Percentiles rank a stretch among this genome's conserved stretches.
These are phyloP conservation scores for Lysandra coridon DNA, from an alignment of 2,888 invertebrate genomes.

Conservation along the genomic window DNA sequence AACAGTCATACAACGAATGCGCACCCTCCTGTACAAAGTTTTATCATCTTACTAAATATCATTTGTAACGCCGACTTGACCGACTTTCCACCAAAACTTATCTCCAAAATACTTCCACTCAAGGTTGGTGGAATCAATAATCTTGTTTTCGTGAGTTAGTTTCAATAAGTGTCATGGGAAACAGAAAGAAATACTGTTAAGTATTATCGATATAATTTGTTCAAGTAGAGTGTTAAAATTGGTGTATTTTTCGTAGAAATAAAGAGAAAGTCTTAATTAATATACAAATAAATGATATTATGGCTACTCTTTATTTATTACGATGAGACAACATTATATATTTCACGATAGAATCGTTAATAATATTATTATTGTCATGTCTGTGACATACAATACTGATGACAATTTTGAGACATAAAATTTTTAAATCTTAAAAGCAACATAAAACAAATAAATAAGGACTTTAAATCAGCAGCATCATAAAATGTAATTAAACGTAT, in stretches of 20 bases:
- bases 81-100: background rate
- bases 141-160: background rate
- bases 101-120: constrained; percentile 4
- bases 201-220: background rate
- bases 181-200: background rate
- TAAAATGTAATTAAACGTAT: background rate
- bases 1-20: too few species aligned
- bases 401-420: too few species aligned
- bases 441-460: too few species aligned
- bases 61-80: background rate
- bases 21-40: background rate
- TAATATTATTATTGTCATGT: too few species aligned
- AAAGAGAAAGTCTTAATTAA: background rate
- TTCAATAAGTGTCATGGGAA: background rate
- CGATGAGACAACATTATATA: too few species aligned
- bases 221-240: background rate
- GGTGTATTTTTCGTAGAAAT: background rate
- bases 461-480: background rate
- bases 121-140: background rate
- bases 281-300: background rate
- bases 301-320: too few species aligned
- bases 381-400: too few species aligned
- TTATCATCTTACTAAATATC: background rate
- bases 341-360: too few species aligned
- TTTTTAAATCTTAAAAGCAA: too few species aligned